Percentiles rank a stretch among this genome's conserved stretches.
These are phyloP conservation scores for Pseudomyrmex dendroicus DNA, from an alignment of 1,140 invertebrate genomes.

Conservation along the genomic window DNA sequence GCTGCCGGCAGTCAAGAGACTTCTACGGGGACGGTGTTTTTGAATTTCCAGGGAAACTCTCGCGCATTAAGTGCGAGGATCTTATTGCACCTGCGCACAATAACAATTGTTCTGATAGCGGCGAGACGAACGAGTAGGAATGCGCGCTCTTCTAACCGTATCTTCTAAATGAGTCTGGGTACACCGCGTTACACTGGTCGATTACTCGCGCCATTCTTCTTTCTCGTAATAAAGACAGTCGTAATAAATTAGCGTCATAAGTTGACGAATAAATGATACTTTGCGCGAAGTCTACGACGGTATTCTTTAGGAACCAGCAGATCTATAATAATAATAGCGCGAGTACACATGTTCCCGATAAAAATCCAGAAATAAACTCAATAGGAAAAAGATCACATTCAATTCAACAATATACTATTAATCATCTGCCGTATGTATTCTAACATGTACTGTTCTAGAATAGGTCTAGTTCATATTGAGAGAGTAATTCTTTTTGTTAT, in stretches of 20 bases:
- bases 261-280: slow-evolving; percentile 43
- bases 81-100: slow-evolving; percentile 54
- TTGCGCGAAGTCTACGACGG: background rate
- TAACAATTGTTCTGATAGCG: slow-evolving; percentile 52
- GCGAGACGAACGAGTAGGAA: slow-evolving; percentile 41
- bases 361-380: background rate
- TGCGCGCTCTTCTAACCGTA: slow-evolving; percentile 29
- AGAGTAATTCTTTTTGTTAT: background rate
- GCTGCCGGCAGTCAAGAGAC: slow-evolving; percentile 49
- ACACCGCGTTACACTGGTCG: slow-evolving; percentile 33
- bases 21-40: slow-evolving; percentile 42
- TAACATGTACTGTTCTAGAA: too few relatives aligned
- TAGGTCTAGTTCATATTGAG: too few relatives aligned
- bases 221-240: background rate
- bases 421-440: background rate
- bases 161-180: slow-evolving; percentile 50
- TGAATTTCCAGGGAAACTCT: slow-evolving; percentile 35
- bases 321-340: too few relatives aligned
- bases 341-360: background rate
- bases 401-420: background rate
- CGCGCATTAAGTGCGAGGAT: slow-evolving; percentile 41
- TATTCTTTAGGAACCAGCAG: background rate
- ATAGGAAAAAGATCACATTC: background rate
- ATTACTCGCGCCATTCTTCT: slow-evolving; percentile 53
- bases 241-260: slow-evolving; percentile 46